Conservation (phyloP, 2,113 vertebrate genomes). For the Saccopteryx bilineata region DNA sequence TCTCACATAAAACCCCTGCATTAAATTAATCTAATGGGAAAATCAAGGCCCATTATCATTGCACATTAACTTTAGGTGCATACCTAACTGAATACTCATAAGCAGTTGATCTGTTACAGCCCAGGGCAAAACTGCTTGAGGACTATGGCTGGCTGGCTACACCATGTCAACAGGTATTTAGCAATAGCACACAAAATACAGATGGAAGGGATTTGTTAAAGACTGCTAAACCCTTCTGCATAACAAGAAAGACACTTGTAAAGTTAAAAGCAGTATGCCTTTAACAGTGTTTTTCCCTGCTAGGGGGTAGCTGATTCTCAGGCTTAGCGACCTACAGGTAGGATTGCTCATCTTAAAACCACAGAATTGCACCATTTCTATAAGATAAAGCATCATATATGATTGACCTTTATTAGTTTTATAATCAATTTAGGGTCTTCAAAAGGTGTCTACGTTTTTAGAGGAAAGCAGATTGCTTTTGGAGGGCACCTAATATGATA, state of each 20-base stretch:
- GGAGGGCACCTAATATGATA: not conserved
- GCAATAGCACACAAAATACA: not conserved
- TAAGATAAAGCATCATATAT: not conserved
- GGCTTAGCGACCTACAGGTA: not conserved
- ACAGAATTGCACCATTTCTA: not conserved
- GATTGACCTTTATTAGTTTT: not conserved
- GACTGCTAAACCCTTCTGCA: not conserved
- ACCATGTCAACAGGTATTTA: not conserved
- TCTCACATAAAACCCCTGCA: constrained; percentile 9
- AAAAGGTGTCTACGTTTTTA: constrained; percentile 8
- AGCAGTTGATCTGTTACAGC: not conserved
- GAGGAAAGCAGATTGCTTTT: not conserved
- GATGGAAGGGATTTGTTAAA: not conserved
- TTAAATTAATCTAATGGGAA: constrained; percentile 50
- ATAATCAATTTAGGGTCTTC: constrained; percentile 3
- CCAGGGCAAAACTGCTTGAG: not conserved
- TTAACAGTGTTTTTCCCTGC: not conserved
- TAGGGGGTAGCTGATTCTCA: not conserved
- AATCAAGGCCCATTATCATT: constrained; percentile 42
- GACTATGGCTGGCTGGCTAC: not conserved
- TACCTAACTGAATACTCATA: not conserved
- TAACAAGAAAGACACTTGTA: not conserved
- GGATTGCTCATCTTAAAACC: not conserved
- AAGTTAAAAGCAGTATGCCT: not conserved
- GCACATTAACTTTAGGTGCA: constrained; percentile 44